phyloP scores from a whole-genome alignment of 2,113 vertebrate species.

The Cinclus cinclus region DNA sequence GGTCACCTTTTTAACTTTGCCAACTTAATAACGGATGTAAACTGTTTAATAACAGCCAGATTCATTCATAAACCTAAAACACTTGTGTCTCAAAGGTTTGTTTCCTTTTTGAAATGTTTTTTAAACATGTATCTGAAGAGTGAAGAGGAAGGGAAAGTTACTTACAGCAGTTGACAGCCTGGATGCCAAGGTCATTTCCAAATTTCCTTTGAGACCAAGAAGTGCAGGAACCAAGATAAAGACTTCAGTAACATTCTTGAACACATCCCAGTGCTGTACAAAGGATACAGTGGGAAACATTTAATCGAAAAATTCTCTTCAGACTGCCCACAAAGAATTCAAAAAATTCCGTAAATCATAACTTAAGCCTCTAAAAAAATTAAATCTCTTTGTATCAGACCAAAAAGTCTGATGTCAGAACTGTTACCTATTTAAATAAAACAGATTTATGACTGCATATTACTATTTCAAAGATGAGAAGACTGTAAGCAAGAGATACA shows the following conservation, averaged over 20 bases:
- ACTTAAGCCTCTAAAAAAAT: neutral
- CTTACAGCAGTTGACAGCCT: constrained; percentile 93
- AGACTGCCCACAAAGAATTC: neutral
- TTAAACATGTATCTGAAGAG: neutral
- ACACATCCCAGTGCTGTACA: constrained; percentile 93
- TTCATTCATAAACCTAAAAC: neutral
- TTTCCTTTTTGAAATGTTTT: neutral
- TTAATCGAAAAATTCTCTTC: neutral
- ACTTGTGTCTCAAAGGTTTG: neutral
- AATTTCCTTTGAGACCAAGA: constrained; percentile 95
- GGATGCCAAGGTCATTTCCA: constrained; percentile 99
- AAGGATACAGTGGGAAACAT: neutral
- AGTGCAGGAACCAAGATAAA: constrained; percentile 97
- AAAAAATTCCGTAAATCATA: neutral
- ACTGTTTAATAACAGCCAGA: neutral
- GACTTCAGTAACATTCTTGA: constrained; percentile 93
- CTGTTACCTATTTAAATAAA: neutral
- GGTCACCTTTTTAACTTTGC: neutral
- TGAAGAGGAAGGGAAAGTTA: neutral
- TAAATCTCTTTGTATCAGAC: neutral
- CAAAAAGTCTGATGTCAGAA: neutral
- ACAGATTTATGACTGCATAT: neutral
- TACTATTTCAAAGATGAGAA: neutral
- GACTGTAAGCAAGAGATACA: neutral
- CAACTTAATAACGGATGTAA: neutral